A percentile compares a stretch with the other conserved stretches of the same genome.
These are phyloP conservation scores for Sphecodes monilicornis DNA, from an alignment of 2,888 invertebrate genomes.

Conservation along the genomic window DNA sequence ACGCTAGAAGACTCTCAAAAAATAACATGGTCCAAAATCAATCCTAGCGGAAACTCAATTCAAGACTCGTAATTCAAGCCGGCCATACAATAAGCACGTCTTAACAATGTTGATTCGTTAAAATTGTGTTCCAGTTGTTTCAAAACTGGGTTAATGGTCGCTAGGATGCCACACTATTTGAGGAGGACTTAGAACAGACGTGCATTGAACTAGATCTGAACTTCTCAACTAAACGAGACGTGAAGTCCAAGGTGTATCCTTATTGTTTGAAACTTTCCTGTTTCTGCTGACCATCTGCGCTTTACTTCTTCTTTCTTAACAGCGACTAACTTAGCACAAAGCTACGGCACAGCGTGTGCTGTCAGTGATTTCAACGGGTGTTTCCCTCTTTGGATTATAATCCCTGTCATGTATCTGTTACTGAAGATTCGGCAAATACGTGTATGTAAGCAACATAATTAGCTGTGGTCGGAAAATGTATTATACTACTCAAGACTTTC, in stretches of 20 bases:
- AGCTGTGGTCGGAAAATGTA: no score
- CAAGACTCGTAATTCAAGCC: no score
- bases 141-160: slow-evolving; percentile 7
- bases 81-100: no score
- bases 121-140: background rate
- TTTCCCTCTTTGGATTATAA: background rate
- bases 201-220: slow-evolving; percentile 7
- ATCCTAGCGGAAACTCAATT: no score
- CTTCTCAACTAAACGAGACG: slow-evolving; percentile 15
- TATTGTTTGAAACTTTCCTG: slow-evolving; percentile 12
- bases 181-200: background rate
- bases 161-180: background rate
- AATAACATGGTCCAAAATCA: no score
- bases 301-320: slow-evolving; percentile 8
- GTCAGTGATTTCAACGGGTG: slow-evolving; percentile 8
- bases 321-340: slow-evolving; percentile 11
- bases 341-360: background rate
- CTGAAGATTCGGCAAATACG: background rate
- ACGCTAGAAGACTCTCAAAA: no score
- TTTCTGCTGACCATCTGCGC: slow-evolving; percentile 16
- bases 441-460: no score
- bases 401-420: background rate
- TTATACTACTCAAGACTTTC: no score
- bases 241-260: slow-evolving; percentile 14
- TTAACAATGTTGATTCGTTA: background rate